These are phyloP conservation scores for Acleris sparsana DNA, from an alignment of 2,888 invertebrate species.

Conservation along the genomic window DNA sequence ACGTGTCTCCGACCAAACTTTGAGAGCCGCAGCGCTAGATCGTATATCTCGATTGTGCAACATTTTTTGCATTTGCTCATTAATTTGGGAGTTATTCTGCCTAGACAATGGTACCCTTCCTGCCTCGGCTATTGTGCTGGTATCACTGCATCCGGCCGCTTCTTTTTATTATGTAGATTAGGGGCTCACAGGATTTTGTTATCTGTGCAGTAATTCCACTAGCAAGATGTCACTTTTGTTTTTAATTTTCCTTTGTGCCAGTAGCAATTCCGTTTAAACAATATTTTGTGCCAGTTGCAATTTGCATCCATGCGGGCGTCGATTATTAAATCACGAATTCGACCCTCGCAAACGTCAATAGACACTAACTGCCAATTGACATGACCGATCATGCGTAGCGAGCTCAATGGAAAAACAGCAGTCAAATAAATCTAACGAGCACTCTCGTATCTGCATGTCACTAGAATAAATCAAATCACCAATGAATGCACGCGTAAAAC, in stretches of 20 bases:
- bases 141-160: slow-evolving; percentile 73
- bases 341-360: slow-evolving; percentile 60
- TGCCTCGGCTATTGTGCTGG: slow-evolving; percentile 68
- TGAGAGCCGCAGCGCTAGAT: slow-evolving; percentile 65
- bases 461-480: slow-evolving; percentile 83
- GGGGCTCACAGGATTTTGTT: slow-evolving; percentile 68
- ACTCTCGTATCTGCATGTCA: slow-evolving; percentile 81
- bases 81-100: slow-evolving; percentile 77
- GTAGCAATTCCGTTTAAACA: slow-evolving; percentile 14
- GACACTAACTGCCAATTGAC: slow-evolving; percentile 79
- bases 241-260: slow-evolving; percentile 14
- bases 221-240: slow-evolving; percentile 25
- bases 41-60: slow-evolving; percentile 77
- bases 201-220: slow-evolving; percentile 28
- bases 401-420: slow-evolving; percentile 78
- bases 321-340: slow-evolving; percentile 40
- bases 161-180: slow-evolving; percentile 82
- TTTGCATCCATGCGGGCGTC: slow-evolving; percentile 35
- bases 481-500: slow-evolving; percentile 81
- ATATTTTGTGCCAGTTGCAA: slow-evolving; percentile 23
- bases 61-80: slow-evolving; percentile 78
- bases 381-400: slow-evolving; percentile 78
- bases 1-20: slow-evolving; percentile 46
- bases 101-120: slow-evolving; percentile 78
- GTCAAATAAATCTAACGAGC: slow-evolving; percentile 83